These are phyloP conservation scores for Bovichtus variegatus DNA, from an alignment of 2,797 vertebrate species.

Conservation along the genomic window DNA sequence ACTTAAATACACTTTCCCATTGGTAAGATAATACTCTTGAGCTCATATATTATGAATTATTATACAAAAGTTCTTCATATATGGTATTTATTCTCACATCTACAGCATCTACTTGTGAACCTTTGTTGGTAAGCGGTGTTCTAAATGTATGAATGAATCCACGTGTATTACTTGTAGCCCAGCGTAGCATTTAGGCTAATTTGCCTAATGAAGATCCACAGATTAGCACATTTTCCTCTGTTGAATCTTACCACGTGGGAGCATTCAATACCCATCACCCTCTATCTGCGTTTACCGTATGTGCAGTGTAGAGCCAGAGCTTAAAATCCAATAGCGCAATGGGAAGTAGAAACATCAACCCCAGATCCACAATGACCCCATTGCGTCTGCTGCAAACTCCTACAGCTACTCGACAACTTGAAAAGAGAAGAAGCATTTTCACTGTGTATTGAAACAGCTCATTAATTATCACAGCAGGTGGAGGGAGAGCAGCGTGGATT, in stretches of 20 bases:
- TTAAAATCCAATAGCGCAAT: conserved; percentile 51
- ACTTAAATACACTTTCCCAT: background rate
- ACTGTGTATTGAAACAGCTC: conserved; percentile 62
- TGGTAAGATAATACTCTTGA: background rate
- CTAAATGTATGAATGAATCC: background rate
- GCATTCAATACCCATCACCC: conserved; percentile 15
- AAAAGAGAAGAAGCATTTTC: conserved; percentile 50
- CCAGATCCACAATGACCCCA: conserved; percentile 59
- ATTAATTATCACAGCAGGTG: conserved; percentile 83
- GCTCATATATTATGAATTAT: background rate
- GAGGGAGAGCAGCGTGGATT: conserved; percentile 63
- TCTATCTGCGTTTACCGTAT: conserved; percentile 37
- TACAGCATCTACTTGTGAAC: background rate
- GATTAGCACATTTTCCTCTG: conserved; percentile 18
- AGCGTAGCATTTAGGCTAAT: background rate
- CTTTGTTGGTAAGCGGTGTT: background rate
- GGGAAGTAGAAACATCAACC: conserved; percentile 49
- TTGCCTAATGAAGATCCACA: background rate
- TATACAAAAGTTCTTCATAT: background rate
- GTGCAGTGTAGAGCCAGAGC: conserved; percentile 25
- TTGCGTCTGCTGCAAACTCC: conserved; percentile 53
- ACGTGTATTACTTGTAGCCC: background rate
- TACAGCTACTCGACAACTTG: conserved; percentile 38
- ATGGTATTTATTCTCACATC: background rate
- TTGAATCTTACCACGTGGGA: conserved; percentile 9